Evolutionary conservation across 1,140 invertebrate genomes (phyloP).

Genomic region (Leptestheria dahalacensis): DNA sequence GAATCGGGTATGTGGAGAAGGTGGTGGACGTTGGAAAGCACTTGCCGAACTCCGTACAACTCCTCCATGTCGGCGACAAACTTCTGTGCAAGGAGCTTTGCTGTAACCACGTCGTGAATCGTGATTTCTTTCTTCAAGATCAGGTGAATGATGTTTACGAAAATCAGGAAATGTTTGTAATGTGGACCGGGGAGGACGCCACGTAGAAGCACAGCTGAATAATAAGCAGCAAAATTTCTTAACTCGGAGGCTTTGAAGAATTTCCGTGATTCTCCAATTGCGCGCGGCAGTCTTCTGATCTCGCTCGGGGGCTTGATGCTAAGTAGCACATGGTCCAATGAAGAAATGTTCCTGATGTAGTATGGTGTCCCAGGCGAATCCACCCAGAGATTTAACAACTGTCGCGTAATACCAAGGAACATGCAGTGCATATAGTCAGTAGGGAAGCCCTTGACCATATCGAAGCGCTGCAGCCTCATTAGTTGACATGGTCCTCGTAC

Average conservation of each 20-base stretch:
- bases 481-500: conserved; percentile 1
- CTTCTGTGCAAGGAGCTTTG: background rate
- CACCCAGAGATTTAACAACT: background rate
- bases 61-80: background rate
- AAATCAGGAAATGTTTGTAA: conserved; percentile 7
- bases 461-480: conserved; percentile 1
- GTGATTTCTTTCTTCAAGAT: conserved; percentile 2
- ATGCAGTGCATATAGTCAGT: conserved; percentile 7
- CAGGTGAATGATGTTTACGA: conserved; percentile 2
- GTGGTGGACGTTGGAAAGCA: conserved; percentile 5
- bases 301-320: background rate
- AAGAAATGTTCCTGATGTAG: background rate
- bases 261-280: background rate
- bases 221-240: conserved; percentile 3
- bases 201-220: conserved; percentile 2
- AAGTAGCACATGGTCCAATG: conserved; percentile 2
- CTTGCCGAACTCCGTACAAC: conserved; percentile 2
- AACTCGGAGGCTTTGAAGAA: conserved; percentile 10
- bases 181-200: background rate
- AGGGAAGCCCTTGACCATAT: background rate
- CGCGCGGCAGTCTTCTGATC: background rate
- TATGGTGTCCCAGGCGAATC: background rate
- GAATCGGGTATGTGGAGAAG: background rate
- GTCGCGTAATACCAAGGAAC: conserved; percentile 1
- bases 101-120: background rate